Conservation (phyloP, 2,888 invertebrate species). For the Heliconius sara region DNA sequence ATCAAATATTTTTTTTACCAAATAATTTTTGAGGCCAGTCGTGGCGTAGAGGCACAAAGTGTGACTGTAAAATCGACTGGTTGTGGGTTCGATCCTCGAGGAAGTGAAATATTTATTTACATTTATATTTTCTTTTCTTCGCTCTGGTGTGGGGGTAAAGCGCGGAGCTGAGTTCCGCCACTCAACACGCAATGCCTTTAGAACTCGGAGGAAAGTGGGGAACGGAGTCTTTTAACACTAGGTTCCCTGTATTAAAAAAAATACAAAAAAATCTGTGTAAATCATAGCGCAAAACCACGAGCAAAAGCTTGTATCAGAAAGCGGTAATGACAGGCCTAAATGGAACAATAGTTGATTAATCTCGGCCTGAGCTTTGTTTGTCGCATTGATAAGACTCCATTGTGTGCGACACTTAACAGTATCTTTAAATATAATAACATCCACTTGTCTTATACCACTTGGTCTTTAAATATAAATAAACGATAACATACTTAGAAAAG, state of each 20-base stretch:
- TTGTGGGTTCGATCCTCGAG: too few relatives aligned
- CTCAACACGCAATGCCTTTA: too few relatives aligned
- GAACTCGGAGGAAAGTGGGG: too few relatives aligned
- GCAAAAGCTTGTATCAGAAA: constrained; percentile 10
- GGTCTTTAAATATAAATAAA: neutral
- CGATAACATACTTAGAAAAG: neutral
- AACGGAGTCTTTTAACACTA: too few relatives aligned
- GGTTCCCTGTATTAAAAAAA: neutral
- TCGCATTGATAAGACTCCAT: constrained; percentile 18
- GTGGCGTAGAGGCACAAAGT: too few relatives aligned
- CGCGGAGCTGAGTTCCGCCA: too few relatives aligned
- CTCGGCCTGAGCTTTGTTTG: constrained; percentile 26
- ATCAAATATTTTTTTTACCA: neutral
- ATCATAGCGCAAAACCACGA: neutral
- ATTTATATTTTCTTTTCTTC: too few relatives aligned
- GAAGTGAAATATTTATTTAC: too few relatives aligned
- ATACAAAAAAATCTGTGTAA: neutral
- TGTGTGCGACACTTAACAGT: constrained; percentile 24
- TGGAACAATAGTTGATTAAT: constrained; percentile 38
- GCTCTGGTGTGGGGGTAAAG: too few relatives aligned
- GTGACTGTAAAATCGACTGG: too few relatives aligned
- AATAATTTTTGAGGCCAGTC: too few relatives aligned
- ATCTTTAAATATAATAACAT: constrained; percentile 27
- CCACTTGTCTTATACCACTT: neutral
- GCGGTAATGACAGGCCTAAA: constrained; percentile 30